phyloP scores from a whole-genome alignment of 2,888 invertebrate species.

The Nycteola revayana region DNA sequence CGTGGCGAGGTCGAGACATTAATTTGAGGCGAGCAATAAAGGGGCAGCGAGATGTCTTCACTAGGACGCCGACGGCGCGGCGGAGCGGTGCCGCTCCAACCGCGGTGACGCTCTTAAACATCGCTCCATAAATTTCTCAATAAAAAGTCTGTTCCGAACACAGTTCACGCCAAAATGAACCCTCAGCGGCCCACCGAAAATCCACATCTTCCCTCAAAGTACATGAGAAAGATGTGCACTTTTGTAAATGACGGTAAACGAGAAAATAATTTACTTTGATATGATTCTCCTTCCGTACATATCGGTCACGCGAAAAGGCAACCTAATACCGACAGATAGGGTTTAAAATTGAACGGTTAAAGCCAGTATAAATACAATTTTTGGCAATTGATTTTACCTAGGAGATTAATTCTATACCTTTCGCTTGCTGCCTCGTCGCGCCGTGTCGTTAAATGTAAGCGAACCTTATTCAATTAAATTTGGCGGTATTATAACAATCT shows the following conservation, averaged over 20 bases:
- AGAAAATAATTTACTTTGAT: slow-evolving; percentile 76
- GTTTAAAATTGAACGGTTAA: slow-evolving; percentile 38
- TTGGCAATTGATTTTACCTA: slow-evolving; percentile 76
- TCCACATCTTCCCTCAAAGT: slow-evolving; percentile 35
- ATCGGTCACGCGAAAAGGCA: slow-evolving; percentile 44
- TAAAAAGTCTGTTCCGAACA: slow-evolving; percentile 54
- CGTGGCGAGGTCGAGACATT: slow-evolving; percentile 71
- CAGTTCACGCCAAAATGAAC: slow-evolving; percentile 54
- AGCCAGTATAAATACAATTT: slow-evolving; percentile 61
- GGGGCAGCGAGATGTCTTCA: slow-evolving; percentile 71
- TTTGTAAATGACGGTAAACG: slow-evolving; percentile 63
- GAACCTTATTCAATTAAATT: slow-evolving; percentile 80
- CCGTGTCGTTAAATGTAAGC: slow-evolving; percentile 76
- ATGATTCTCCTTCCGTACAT: slow-evolving; percentile 59
- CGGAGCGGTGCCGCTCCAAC: slow-evolving; percentile 21
- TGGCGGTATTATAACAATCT: slow-evolving; percentile 76
- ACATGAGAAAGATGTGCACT: slow-evolving; percentile 56
- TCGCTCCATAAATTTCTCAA: slow-evolving; percentile 71
- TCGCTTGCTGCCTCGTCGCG: slow-evolving; percentile 46
- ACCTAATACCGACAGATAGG: slow-evolving; percentile 49
- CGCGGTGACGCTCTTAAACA: slow-evolving; percentile 63
- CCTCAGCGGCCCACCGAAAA: slow-evolving; percentile 47
- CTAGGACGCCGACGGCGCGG: slow-evolving; percentile 38
- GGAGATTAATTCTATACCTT: slow-evolving; percentile 74
- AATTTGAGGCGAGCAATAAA: slow-evolving; percentile 80